Conservation (phyloP, 2,797 vertebrate genomes). For the Mormyrus hasselquistii region DNA sequence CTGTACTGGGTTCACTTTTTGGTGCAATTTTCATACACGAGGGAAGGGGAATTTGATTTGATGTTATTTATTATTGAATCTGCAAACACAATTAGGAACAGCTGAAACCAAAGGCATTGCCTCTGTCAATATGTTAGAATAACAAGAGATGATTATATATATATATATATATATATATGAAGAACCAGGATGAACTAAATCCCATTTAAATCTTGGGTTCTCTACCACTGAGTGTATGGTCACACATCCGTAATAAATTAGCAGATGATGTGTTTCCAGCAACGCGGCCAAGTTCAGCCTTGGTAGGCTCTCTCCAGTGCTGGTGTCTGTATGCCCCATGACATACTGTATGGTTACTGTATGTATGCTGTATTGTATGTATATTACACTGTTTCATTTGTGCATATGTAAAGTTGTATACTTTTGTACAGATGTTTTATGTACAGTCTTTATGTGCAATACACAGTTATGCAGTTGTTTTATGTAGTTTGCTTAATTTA, state of each 20-base stretch:
- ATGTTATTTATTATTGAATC: neutral
- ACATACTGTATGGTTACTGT: too few species aligned
- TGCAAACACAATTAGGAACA: neutral
- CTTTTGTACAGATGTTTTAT: too few species aligned
- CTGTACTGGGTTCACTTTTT: too few species aligned
- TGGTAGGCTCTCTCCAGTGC: neutral
- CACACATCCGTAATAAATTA: neutral
- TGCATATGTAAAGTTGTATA: neutral
- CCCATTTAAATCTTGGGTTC: too few species aligned
- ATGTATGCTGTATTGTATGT: neutral
- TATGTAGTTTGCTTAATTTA: too few species aligned
- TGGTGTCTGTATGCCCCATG: neutral
- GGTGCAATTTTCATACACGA: too few species aligned
- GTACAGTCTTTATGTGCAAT: too few species aligned
- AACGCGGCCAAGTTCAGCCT: neutral
- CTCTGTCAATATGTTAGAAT: neutral
- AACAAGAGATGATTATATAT: neutral
- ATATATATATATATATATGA: too few species aligned
- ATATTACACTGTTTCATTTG: neutral
- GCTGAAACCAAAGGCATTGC: neutral
- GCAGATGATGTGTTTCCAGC: neutral
- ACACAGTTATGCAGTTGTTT: too few species aligned
- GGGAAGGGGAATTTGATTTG: too few species aligned
- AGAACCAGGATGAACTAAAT: too few species aligned
- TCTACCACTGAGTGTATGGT: too few species aligned